phyloP scores from a whole-genome alignment of 2,113 vertebrate species.

The Sapayoa aenigma region DNA sequence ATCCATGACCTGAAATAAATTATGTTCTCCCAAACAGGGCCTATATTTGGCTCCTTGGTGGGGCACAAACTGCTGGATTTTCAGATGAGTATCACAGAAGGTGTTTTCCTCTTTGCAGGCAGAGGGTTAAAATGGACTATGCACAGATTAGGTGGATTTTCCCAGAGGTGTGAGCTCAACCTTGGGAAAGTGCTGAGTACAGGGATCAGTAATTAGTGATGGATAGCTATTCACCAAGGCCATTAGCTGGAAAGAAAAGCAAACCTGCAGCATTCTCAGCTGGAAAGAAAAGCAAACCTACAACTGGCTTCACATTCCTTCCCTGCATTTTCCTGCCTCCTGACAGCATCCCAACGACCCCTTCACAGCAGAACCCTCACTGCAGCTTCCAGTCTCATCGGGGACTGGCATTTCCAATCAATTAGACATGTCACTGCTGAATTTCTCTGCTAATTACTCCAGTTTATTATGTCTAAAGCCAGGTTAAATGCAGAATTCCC shows the following conservation, averaged over 20 bases:
- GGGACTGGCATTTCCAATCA: conserved; percentile 58
- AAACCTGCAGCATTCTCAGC: conserved; percentile 27
- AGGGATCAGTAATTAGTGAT: conserved; percentile 52
- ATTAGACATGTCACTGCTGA: conserved; percentile 33
- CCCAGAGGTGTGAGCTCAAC: conserved; percentile 36
- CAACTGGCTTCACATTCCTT: conserved; percentile 25
- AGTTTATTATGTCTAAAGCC: conserved; percentile 73
- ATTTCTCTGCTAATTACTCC: conserved; percentile 63
- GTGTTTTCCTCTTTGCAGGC: not conserved
- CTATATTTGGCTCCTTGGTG: not conserved
- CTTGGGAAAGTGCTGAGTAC: conserved; percentile 49
- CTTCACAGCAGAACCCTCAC: not conserved
- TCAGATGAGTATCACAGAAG: not conserved
- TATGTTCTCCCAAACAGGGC: not conserved
- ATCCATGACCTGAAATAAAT: rapidly evolving
- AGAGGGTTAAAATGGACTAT: not conserved
- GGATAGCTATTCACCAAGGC: conserved; percentile 20
- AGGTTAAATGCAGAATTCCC: conserved; percentile 72
- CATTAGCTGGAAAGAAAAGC: conserved; percentile 61
- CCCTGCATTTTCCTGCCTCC: not conserved
- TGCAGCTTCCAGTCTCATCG: rapidly evolving
- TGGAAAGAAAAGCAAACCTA: conserved; percentile 54
- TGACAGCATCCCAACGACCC: not conserved
- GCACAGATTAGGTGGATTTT: not conserved
- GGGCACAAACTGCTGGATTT: not conserved